Evolutionary conservation across 2,888 invertebrate genomes (phyloP).

Genomic region (Dendrolimus pini): DNA sequence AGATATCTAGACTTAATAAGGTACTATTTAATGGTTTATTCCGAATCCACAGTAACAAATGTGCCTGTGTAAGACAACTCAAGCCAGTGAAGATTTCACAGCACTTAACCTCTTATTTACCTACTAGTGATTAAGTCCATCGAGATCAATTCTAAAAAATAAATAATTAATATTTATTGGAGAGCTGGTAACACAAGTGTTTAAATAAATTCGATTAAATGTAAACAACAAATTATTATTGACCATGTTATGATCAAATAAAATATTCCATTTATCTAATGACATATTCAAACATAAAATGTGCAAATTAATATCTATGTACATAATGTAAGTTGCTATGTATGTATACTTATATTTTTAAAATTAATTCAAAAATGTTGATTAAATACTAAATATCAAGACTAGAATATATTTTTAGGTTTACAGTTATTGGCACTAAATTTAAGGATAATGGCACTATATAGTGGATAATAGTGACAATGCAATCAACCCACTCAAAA

Average conservation of each 20-base stretch:
- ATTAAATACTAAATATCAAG: slow-evolving; percentile 75
- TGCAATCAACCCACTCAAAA: slow-evolving; percentile 22
- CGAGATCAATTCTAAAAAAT: not conserved
- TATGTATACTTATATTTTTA: slow-evolving; percentile 47
- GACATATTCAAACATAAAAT: slow-evolving; percentile 51
- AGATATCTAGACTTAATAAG: too few species aligned
- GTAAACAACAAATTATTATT: slow-evolving; percentile 36
- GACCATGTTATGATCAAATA: slow-evolving; percentile 23
- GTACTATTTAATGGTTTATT: too few species aligned
- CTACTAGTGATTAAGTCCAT: not conserved
- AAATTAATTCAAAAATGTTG: slow-evolving; percentile 67
- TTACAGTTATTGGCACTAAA: slow-evolving; percentile 78
- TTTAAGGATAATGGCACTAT: slow-evolving; percentile 60
- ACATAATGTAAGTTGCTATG: slow-evolving; percentile 53
- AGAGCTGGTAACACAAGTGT: slow-evolving; percentile 32
- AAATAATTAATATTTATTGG: slow-evolving; percentile 7
- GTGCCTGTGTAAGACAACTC: not conserved
- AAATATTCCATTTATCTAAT: slow-evolving; percentile 31
- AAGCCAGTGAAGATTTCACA: not conserved
- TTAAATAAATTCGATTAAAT: slow-evolving; percentile 28
- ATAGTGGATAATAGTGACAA: slow-evolving; percentile 51
- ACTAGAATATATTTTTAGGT: slow-evolving; percentile 75
- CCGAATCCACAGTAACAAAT: not conserved
- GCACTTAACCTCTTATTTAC: not conserved
- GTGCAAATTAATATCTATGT: slow-evolving; percentile 62